Base-by-base conservation (phyloP, 2,113 vertebrate genomes). In the Hyaena hyaena region DNA sequence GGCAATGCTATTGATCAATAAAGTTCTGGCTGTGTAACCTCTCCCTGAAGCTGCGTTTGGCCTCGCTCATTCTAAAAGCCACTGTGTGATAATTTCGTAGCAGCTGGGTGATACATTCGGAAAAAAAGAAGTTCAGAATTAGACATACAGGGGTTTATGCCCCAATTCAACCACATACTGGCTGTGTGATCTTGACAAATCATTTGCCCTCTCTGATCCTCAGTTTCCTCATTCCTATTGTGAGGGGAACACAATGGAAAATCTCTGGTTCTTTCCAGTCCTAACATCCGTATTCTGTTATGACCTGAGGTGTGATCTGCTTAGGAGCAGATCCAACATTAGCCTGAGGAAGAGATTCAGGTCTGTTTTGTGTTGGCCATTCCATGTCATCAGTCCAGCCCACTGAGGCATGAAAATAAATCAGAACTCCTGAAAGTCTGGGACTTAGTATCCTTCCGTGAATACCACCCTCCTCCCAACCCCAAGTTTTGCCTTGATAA, bases 1-100 rank as follows among this genome's bases (percentile, higher is more conserved):
- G n/a, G 63, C 95, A 94, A 83, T 93, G 82, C 68, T 80, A 21
- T 39, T 84, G 93, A 71, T 96, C 90, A 63, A 89, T 97, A 74
- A 63, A 77, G 50, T 65, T 66, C 55, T 45, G 28, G 17, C 45
- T 83, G 45, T 39, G 81, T 81, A 33, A 76, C 94, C 55, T 69
- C 80, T 76, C 43, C 35, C 73, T 39, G 73, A 85, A 90, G 66
- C 7, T 28, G 48, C 0, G 10, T 85, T 95, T 93, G 3, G 23
- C 23, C 86, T 16, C 10, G 12, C 45, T 21, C 71, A 11, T 81
- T 87, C 84, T 26, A 10, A 31, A 73, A 26, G 0, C 31, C 28
- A 0, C 0, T 84, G 74, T 0, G 63, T 76, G 80, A 43, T 58
- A 1, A 35, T 91, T 85, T 73, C 23, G 95, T 85, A 26, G 33